phyloP scores from a whole-genome alignment of 2,113 vertebrate species.

The Gymnogyps californianus region DNA sequence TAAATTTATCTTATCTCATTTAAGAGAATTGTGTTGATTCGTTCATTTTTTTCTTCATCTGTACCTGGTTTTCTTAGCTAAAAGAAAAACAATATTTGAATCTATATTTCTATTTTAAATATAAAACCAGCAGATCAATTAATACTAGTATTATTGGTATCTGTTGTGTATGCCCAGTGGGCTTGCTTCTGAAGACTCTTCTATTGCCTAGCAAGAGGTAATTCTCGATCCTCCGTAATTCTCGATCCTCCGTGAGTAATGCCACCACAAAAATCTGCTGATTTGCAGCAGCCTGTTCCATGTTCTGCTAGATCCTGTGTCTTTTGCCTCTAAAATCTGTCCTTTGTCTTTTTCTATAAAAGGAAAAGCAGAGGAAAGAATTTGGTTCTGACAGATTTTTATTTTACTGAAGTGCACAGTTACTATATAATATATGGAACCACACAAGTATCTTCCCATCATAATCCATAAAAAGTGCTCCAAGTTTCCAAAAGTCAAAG shows the following conservation, averaged over 20 bases:
- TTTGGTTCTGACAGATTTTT: neutral
- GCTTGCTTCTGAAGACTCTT: neutral
- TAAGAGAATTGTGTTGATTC: neutral
- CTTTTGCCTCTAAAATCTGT: neutral
- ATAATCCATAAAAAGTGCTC: neutral
- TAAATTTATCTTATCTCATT: neutral
- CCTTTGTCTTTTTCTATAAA: neutral
- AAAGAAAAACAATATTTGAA: neutral
- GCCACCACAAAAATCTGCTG: neutral
- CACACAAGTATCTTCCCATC: neutral
- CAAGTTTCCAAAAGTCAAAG: neutral
- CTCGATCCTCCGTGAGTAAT: fast-evolving
- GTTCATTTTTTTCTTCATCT: neutral
- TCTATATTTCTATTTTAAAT: neutral
- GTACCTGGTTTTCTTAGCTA: neutral
- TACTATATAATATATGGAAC: neutral
- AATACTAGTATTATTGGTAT: neutral
- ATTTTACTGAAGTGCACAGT: neutral
- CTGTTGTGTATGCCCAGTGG: neutral
- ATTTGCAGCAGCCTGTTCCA: neutral
- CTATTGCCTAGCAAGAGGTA: neutral
- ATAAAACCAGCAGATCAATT: neutral
- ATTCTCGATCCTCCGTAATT: neutral
- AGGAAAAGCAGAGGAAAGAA: neutral
- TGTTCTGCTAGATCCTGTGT: neutral